A percentile compares a stretch with the other conserved stretches of the same genome.
Evolutionary conservation across 92 coral and sea anemone species (phyloP).

Genomic region (Palythoa grandiflora): DNA sequence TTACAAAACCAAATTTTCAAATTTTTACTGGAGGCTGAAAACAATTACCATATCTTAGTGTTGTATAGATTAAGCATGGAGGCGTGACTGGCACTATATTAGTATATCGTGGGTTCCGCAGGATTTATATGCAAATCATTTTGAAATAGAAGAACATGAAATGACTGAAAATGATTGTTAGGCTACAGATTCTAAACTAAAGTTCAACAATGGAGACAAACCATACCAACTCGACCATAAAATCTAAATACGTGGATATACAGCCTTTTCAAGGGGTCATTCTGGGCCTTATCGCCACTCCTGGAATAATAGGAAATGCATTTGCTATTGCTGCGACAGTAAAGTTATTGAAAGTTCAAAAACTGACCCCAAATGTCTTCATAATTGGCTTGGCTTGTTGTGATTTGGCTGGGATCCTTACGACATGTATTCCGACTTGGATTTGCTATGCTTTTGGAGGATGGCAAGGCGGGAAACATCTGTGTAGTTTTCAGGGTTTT

Average conservation of each 20-base stretch:
- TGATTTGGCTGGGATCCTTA: conserved; percentile 70
- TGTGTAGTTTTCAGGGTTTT: conserved; percentile 87
- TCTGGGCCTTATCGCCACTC: conserved; percentile 44
- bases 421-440: conserved; percentile 82
- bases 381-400: conserved; percentile 77
- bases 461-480: conserved; percentile 75
- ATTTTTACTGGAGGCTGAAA: not conserved
- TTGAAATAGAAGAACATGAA: not conserved
- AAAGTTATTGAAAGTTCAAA: conserved; percentile 66
- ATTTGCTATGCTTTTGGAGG: conserved; percentile 68
- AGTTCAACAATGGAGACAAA: not conserved
- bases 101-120: not conserved
- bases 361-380: conserved; percentile 80
- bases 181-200: not conserved
- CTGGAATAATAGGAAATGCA: conserved; percentile 76
- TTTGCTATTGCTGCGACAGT: conserved; percentile 78
- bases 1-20: not conserved
- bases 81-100: not conserved
- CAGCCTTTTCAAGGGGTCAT: conserved; percentile 50
- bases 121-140: not conserved
- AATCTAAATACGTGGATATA: conserved; percentile 23
- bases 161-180: not conserved
- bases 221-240: conserved; percentile 25
- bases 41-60: not conserved
- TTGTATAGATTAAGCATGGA: not conserved